Conservation (phyloP, 2,888 invertebrate species). For the Elmis aenea region DNA sequence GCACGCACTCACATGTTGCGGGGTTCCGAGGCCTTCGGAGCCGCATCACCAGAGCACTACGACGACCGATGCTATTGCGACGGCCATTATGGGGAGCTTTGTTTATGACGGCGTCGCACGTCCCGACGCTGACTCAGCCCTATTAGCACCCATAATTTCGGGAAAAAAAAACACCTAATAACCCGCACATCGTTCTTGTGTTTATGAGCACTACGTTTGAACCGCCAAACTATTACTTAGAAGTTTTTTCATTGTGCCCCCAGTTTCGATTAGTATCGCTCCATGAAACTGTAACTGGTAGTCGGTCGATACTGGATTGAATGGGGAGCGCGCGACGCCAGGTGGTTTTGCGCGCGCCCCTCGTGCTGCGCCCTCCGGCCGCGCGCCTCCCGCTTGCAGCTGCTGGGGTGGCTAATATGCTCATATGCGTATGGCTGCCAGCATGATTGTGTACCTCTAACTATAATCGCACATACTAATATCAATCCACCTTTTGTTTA, state of each 20-base stretch:
- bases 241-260: conserved; percentile 23
- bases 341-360: conserved; percentile 47
- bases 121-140: conserved; percentile 23
- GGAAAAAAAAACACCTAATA: conserved; percentile 4
- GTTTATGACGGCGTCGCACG: conserved; percentile 37
- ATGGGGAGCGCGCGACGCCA: conserved; percentile 47
- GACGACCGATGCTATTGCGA: conserved; percentile 18
- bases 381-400: conserved; percentile 27
- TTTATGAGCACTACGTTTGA: conserved; percentile 7
- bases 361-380: conserved; percentile 40
- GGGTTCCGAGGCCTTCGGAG: conserved; percentile 18
- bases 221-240: conserved; percentile 19
- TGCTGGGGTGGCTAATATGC: conserved; percentile 23
- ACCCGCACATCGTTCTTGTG: conserved; percentile 1
- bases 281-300: conserved; percentile 39
- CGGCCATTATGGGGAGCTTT: conserved; percentile 30
- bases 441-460: too few species aligned
- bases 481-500: too few species aligned
- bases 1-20: conserved; percentile 27
- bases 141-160: conserved; percentile 3
- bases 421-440: conserved; percentile 16
- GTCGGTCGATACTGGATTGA: conserved; percentile 49
- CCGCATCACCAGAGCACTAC: conserved; percentile 22
- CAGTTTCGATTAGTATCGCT: conserved; percentile 29
- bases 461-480: too few species aligned